Evolutionary conservation across 2,888 invertebrate genomes (phyloP), one percentile per base, ranked within the genome.

Genomic region (Campoletis raptor): DNA sequence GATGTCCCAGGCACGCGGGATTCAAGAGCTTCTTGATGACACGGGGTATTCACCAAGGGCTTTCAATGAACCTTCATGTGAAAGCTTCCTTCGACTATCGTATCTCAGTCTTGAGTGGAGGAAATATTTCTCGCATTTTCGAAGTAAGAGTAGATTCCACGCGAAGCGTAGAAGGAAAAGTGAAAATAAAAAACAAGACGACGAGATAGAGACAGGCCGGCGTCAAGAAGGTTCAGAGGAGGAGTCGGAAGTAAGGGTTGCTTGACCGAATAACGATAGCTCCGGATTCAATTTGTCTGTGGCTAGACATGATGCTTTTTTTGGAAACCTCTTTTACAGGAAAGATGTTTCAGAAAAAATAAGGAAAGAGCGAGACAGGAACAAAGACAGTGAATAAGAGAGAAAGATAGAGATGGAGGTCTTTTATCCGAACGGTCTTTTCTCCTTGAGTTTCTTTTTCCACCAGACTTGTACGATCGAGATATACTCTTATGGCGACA

Each of bases 221-320:
- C 79, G 61, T 80, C 79, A 24, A 45, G 7, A 40, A 73, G 74
- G 37, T 64, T 67, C 15, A 48, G 12, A 45, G 24, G 36, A 57
- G 18, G 15, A 48, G 54, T 42, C 45, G 48, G 42, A 72, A 66
- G 61, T 21, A 9, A 40, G 40, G 52, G 74, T 74, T 74, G 74
- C 61, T 80, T 64, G 80, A 84, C 84, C 84, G 80, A 80, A 80
- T 80, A 84, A 84, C 83, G 45, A 74, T 42, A 66, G 57, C 66
- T 57, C 84, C 52, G 52, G 57, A 76, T 80, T 76, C 80, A 64
- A 84, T 80, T 80, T 69, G 69, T 84, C 40, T 37, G 80, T 18
- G 74, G 61, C 80, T 69, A 76, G 74, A 80, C 73, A 61, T 36
- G 48, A 37, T 48, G 42, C 52, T 83, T 66, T 78, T 70, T 76